Evolutionary conservation across 2,888 invertebrate genomes (phyloP).

Genomic region (Thereva nobilitata): DNA sequence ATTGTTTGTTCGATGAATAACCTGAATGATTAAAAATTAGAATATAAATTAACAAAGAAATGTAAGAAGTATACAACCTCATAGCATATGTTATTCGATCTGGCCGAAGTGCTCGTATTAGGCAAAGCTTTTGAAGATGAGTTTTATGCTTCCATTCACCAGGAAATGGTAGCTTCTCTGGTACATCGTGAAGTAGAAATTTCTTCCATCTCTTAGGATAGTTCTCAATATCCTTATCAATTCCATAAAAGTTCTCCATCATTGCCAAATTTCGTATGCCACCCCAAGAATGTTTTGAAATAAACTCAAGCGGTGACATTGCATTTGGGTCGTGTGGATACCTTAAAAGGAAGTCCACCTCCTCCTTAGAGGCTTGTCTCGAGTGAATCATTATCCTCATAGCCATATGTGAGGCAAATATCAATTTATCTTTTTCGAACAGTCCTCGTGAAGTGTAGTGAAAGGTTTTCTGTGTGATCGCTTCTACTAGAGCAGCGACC

Average conservation of each 20-base stretch:
- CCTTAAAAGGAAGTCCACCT: slow-evolving; percentile 86
- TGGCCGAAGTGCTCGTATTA: slow-evolving; percentile 86
- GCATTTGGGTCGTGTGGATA: slow-evolving; percentile 77
- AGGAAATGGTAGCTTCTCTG: slow-evolving; percentile 90
- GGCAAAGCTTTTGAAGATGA: slow-evolving; percentile 84
- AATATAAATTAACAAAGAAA: too few species aligned
- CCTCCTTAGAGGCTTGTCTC: slow-evolving; percentile 70
- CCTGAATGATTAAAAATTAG: slow-evolving; percentile 37
- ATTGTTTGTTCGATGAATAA: slow-evolving; percentile 86
- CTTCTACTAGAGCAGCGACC: slow-evolving; percentile 78
- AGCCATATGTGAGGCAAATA: slow-evolving; percentile 86
- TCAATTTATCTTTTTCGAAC: slow-evolving; percentile 90
- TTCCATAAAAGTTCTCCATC: slow-evolving; percentile 81
- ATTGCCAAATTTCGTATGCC: slow-evolving; percentile 78
- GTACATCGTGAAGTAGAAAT: slow-evolving; percentile 86
- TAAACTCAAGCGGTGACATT: slow-evolving; percentile 79
- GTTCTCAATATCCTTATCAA: slow-evolving; percentile 91
- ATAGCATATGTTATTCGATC: slow-evolving; percentile 95
- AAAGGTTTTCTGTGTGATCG: slow-evolving; percentile 84
- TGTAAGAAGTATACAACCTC: slow-evolving; percentile 55
- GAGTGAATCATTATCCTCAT: slow-evolving; percentile 63
- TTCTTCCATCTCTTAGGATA: slow-evolving; percentile 92
- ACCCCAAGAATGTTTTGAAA: slow-evolving; percentile 79
- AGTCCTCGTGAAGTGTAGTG: slow-evolving; percentile 88
- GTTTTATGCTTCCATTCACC: slow-evolving; percentile 96